Base-by-base conservation (phyloP, 2,797 vertebrate genomes). In the Eulemur rubriventer region DNA sequence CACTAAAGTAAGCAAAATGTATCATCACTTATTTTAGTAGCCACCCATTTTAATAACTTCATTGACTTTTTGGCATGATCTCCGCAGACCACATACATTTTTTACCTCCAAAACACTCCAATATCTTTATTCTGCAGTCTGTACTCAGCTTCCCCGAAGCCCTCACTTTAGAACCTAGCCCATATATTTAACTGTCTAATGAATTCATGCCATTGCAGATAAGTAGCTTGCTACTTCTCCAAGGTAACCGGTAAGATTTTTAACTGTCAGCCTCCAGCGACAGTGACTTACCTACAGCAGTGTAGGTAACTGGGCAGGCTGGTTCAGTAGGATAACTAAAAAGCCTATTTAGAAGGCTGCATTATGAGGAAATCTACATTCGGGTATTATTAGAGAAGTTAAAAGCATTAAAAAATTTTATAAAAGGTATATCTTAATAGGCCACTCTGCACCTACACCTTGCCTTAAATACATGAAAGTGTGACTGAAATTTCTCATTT, bases 361-460 rank as follows among this genome's bases (percentile, higher is more conserved):
- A 22, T 18, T 85, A 28, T 30, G 69, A 41, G 75, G 38, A 95
- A 83, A 80, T 83, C 82, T 65, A 22, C 13, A 38, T 84, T 94
- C 16, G 59, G 20, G 5, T 94, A 63, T 41, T 61, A 35, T 41
- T 52, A 63, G n/a, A 83, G 30, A 93, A 85, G 30, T 78, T 86
- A 93, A 86, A 55, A 35, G 22, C 67, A 90, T 57, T 89, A 73
- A 91, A 95, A 96, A 20, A 76, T 20, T 30, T 84, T 93, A 88
- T 59, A 76, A 50, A 70, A 87, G 63, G 12, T 78, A 24, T 46
- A 38, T 78, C 41, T 73, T 93, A 76, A 81, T 26, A 92, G 5
- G 17, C 8, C n/a, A 20, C 52, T 91, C 76, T 65, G 26, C 46
- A 59, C 7, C 26, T 52, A 57, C 61, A 65, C 55, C 38, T 92